Evolutionary conservation across 2,888 invertebrate genomes (phyloP), one percentile per base, ranked within the genome.

Genomic region (Aromia moschata): DNA sequence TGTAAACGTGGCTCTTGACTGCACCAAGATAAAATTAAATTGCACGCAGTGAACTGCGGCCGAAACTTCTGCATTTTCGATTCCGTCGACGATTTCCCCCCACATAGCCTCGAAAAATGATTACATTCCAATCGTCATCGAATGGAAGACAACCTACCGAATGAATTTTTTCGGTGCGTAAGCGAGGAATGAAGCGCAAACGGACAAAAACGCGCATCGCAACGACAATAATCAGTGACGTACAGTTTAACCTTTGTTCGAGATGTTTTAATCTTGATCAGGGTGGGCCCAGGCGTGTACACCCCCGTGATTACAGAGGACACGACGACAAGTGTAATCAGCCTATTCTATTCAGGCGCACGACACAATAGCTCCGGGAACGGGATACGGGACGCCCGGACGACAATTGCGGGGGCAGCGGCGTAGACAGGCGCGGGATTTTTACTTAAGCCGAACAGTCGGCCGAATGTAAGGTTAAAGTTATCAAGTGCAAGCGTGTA

Each of bases 181-280:
- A 7, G 33, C 44, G 49, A 56, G 62, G 60, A 63, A 47, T 63
- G 58, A 63, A 63, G 65, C 57, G 65, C 60, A 60, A 60, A 62
- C 62, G 59, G 58, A 60, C 62, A 65, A 64, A 58, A 63, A 61
- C 45, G 16, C 16, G 41, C 38, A 45, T 40, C 54, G 58, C n/a
- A 60, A 65, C 53, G 65, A 64, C 66, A 65, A 65, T 65, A 64
- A 67, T 69, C 65, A 69, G 58, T 65, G 66, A 59, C 63, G 63
- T 65, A 60, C 65, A 64, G 67, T 66, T n/a, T 77, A 76, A 77
- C 78, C 77, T 78, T 78, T 77, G 77, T 77, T 77, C 72, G 74
- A 70, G 64, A 3, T 70, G 71, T 77, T 78, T 77, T 77, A 79
- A 79, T 79, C 75, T 77, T 69, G 72, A 64, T 66, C 70, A 68